phyloP scores from a whole-genome alignment of 2,888 invertebrate species.

The Luffia ferchaultella region DNA sequence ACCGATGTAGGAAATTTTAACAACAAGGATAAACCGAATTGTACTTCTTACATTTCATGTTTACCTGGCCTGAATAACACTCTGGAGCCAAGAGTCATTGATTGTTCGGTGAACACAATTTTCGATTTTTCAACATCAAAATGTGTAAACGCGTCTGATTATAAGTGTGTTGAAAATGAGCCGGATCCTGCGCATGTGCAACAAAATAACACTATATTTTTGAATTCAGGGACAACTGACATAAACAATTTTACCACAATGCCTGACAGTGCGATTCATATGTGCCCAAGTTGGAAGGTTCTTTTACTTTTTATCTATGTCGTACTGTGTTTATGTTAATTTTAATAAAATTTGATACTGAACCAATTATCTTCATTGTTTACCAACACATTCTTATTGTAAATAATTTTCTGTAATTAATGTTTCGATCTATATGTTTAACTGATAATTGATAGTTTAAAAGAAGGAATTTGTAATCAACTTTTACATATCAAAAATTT shows the following conservation, averaged over 20 bases:
- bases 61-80: conserved; percentile 28
- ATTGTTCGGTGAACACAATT: conserved; percentile 28
- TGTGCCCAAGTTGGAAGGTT: not conserved
- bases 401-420: too few species aligned
- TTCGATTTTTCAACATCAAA: conserved; percentile 22
- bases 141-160: conserved; percentile 30
- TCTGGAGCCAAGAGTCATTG: conserved; percentile 32
- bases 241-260: too few species aligned
- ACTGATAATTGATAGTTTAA: too few species aligned
- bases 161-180: conserved; percentile 18
- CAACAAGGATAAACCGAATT: conserved; percentile 21
- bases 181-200: not conserved
- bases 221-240: not conserved
- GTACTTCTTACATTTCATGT: conserved; percentile 36
- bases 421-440: too few species aligned
- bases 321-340: too few species aligned
- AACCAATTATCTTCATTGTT: too few species aligned
- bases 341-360: too few species aligned
- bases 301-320: not conserved
- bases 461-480: too few species aligned
- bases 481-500: too few species aligned
- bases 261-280: not conserved
- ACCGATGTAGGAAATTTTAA: conserved; percentile 27
- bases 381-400: too few species aligned
- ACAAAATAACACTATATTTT: not conserved